These are phyloP conservation scores for Bombyx huttoni DNA, from an alignment of 2,888 invertebrate species.

Conservation along the genomic window DNA sequence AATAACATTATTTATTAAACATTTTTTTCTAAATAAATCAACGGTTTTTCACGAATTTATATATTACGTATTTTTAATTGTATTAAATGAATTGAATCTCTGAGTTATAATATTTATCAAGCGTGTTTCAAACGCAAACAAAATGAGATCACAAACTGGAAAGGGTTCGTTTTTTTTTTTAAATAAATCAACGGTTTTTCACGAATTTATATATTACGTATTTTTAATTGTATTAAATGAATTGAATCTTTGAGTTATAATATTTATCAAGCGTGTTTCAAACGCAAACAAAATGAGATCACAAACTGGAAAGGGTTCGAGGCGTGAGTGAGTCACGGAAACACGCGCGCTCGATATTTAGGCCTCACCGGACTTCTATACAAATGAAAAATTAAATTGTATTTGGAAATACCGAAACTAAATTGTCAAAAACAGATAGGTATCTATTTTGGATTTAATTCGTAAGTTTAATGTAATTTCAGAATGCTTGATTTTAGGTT, in stretches of 20 bases:
- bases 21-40: neutral
- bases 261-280: constrained; percentile 6
- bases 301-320: constrained; percentile 20
- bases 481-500: neutral
- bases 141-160: constrained; percentile 44
- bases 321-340: constrained; percentile 9
- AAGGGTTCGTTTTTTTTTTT: constrained; percentile 7
- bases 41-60: constrained; percentile 2
- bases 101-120: neutral
- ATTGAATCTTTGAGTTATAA: neutral
- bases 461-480: no score
- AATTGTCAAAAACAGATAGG: neutral
- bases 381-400: neutral
- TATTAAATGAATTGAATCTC: neutral
- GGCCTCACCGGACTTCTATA: constrained; percentile 10
- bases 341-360: constrained; percentile 12
- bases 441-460: no score
- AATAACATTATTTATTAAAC: constrained; percentile 10
- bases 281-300: constrained; percentile 46
- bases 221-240: neutral
- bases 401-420: neutral
- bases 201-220: constrained; percentile 1
- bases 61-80: neutral
- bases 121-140: constrained; percentile 21
- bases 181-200: neutral